Evolutionary conservation across 2,888 invertebrate species (phyloP).

Genomic region (Altica lythri): DNA sequence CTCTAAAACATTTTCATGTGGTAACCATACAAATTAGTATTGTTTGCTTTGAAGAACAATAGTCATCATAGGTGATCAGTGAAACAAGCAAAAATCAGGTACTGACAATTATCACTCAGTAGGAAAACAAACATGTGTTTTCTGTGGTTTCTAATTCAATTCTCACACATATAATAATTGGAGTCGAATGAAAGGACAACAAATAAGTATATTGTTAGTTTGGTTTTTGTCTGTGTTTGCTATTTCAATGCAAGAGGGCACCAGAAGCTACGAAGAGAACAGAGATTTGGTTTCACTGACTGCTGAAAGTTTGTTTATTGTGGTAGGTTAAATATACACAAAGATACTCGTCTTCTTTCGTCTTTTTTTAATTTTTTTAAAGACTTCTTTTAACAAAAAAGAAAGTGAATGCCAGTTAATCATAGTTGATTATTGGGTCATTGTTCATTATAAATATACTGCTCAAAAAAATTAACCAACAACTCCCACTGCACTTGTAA

Average conservation of each 20-base stretch:
- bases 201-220: conserved; percentile 35
- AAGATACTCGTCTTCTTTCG: too few species aligned
- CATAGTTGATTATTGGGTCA: too few species aligned
- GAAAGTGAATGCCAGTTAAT: too few species aligned
- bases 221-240: conserved; percentile 30
- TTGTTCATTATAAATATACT: too few species aligned
- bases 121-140: conserved; percentile 39
- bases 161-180: conserved; percentile 40
- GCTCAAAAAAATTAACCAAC: too few species aligned
- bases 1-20: conserved; percentile 8
- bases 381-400: too few species aligned
- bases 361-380: too few species aligned
- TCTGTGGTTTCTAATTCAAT: conserved; percentile 41
- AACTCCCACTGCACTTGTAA: too few species aligned
- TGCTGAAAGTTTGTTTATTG: conserved; percentile 1
- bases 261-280: conserved; percentile 22
- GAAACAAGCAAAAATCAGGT: conserved; percentile 37
- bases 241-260: conserved; percentile 16
- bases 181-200: conserved; percentile 33
- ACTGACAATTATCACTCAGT: conserved; percentile 42
- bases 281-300: conserved; percentile 14
- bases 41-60: conserved; percentile 19
- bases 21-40: conserved; percentile 20
- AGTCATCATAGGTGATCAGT: conserved; percentile 42
- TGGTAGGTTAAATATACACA: conserved; percentile 7